These are phyloP conservation scores for Apodemia duryi DNA, from an alignment of 2,888 invertebrate genomes.

Conservation along the genomic window DNA sequence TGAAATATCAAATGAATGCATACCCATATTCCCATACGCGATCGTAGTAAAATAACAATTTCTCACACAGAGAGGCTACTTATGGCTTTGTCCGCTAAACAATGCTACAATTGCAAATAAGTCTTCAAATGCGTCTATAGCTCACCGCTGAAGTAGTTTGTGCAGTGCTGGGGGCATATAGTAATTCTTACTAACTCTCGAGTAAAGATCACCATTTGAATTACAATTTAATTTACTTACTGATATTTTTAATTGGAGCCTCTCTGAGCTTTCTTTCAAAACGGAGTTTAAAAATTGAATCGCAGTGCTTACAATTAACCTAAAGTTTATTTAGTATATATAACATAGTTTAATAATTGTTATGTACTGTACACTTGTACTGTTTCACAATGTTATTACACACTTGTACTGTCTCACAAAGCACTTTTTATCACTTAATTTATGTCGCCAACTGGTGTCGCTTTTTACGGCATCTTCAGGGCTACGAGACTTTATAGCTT, in stretches of 20 bases:
- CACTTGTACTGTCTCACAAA: too few relatives aligned
- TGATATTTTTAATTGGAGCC: background rate
- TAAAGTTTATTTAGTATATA: too few relatives aligned
- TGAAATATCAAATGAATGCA: constrained; percentile 24
- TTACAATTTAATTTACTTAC: background rate
- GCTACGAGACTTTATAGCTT: too few relatives aligned
- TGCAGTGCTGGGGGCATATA: constrained; percentile 50
- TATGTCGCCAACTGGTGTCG: too few relatives aligned
- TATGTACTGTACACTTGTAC: too few relatives aligned
- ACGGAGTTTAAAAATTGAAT: too few relatives aligned
- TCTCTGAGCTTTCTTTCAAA: background rate
- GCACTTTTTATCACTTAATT: too few relatives aligned
- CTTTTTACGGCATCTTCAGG: too few relatives aligned
- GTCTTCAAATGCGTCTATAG: constrained; percentile 45
- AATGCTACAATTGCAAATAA: constrained; percentile 59
- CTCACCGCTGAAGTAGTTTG: constrained; percentile 46
- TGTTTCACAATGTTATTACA: too few relatives aligned
- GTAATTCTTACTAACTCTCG: constrained; percentile 40
- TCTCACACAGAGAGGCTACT: constrained; percentile 60
- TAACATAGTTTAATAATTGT: too few relatives aligned
- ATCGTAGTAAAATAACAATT: constrained; percentile 52
- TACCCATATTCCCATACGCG: constrained; percentile 66
- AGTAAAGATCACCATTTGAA: constrained; percentile 47
- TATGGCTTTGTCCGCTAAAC: constrained; percentile 55
- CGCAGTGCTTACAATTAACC: too few relatives aligned